Base-by-base conservation (phyloP, 2,888 invertebrate genomes). In the Cheilosia vernalis region DNA sequence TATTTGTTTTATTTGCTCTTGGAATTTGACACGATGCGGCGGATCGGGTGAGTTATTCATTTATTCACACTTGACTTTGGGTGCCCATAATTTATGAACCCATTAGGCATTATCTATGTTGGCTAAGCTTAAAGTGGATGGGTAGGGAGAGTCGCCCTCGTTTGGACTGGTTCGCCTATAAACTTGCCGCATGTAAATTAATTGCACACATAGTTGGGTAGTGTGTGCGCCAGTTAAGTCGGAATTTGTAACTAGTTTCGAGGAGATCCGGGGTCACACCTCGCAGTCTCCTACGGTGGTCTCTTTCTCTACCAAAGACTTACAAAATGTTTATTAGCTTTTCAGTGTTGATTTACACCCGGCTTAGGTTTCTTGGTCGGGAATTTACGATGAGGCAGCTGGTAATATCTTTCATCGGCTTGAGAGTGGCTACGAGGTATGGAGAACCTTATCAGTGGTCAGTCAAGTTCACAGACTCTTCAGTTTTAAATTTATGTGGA, bases 41-140 rank as follows among this genome's bases (percentile, higher is more conserved):
- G 19, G 9, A 30, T 2, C 15, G 33, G 76, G 67, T 67, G 76
- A 76, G 81, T 49, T 69, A 76, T 74, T 74, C 42, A 74, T 67
- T 67, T 69, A 81, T 69, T 55, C 63, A 61, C 30, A 55, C 19
- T 19, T 37, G 21, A 67, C 33, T 61, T 67, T 17, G 19, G 21
- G 61, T 17, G 49, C 19, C 1, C 44, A 49, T 58, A 58, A 15
- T 64, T 79, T 37, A 58, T 40, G 49, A 21, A 24, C n/a, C 2
- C 55, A 58, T 58, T 58, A 49, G 7, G 27, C 6, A 27, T 27
- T 27, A 27, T 27, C 27, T 7, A 27, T 13, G 49, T 55, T 37
- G 63, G 55, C 24, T 37, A 10, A 79, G 64, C 63, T 56, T 56
- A 19, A 21, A 60, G 17, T 53, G 60, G 33, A 27, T 37, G 37